Percentiles rank a stretch among this genome's conserved stretches.
Conservation (phyloP, 1,140 invertebrate genomes). For the Wiebesia pumilae region DNA sequence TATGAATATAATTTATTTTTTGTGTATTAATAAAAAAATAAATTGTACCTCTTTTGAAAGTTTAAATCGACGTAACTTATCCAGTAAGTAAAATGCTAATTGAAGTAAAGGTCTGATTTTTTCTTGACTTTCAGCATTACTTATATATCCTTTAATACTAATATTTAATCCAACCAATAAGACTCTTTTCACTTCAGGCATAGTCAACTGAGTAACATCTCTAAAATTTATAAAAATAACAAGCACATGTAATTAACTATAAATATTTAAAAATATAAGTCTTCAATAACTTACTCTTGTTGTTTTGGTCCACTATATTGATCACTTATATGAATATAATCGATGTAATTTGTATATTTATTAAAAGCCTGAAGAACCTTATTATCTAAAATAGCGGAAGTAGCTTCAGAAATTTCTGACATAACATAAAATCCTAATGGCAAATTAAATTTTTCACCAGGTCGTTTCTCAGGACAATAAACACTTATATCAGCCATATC, state of each 20-base stretch:
- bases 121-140: conserved; percentile 79
- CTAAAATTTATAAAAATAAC: conserved; percentile 63
- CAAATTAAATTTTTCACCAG: conserved; percentile 91
- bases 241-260: conserved; percentile 9
- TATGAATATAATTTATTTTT: neutral
- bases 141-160: conserved; percentile 79
- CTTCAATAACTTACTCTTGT: conserved; percentile 83
- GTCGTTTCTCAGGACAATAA: conserved; percentile 93
- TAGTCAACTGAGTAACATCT: conserved; percentile 77
- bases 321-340: conserved; percentile 98
- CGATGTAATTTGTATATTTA: conserved; percentile 90
- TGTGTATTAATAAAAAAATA: neutral
- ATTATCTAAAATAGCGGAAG: conserved; percentile 87
- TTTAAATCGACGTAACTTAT: conserved; percentile 91
- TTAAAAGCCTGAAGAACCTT: conserved; percentile 87
- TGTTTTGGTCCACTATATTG: conserved; percentile 93
- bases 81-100: conserved; percentile 93
- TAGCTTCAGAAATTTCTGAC: conserved; percentile 93
- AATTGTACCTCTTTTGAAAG: conserved; percentile 90
- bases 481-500: conserved; percentile 95
- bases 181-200: conserved; percentile 85
- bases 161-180: conserved; percentile 91
- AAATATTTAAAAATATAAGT: conserved; percentile 26
- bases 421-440: conserved; percentile 87
- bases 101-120: conserved; percentile 87